Conservation (phyloP, 2,113 vertebrate species). For the Lucifuga dentata region DNA sequence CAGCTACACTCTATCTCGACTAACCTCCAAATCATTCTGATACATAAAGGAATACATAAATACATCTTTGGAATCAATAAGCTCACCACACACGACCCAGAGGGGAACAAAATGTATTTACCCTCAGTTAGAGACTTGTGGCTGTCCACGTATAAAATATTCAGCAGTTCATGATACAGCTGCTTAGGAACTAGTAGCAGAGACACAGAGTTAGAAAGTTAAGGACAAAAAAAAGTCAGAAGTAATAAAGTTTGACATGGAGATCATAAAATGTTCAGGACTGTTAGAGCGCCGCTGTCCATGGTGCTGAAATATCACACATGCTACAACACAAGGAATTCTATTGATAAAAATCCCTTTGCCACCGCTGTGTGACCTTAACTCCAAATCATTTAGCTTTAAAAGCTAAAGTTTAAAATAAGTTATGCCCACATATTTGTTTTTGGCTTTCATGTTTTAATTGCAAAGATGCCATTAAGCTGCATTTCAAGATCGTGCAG, state of each 20-base stretch:
- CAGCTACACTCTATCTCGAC: neutral
- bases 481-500: constrained; percentile 17
- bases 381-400: too few relatives aligned
- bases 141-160: constrained; percentile 66
- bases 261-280: constrained; percentile 40
- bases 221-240: constrained; percentile 1
- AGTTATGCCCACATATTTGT: too few relatives aligned
- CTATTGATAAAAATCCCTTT: too few relatives aligned
- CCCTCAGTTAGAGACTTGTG: constrained; percentile 65
- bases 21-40: constrained; percentile 7
- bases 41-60: constrained; percentile 7
- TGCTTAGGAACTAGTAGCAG: constrained; percentile 4
- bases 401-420: too few relatives aligned
- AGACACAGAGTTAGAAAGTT: constrained; percentile 10
- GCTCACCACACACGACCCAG: constrained; percentile 12
- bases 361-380: too few relatives aligned
- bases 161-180: constrained; percentile 50
- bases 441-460: neutral
- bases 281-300: constrained; percentile 56
- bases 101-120: constrained; percentile 44
- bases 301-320: constrained; percentile 75
- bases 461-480: neutral
- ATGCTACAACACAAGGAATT: too few relatives aligned
- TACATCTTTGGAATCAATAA: constrained; percentile 54
- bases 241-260: constrained; percentile 29